These are phyloP conservation scores for Adelges cooleyi DNA, from an alignment of 1,140 invertebrate genomes.

Conservation along the genomic window DNA sequence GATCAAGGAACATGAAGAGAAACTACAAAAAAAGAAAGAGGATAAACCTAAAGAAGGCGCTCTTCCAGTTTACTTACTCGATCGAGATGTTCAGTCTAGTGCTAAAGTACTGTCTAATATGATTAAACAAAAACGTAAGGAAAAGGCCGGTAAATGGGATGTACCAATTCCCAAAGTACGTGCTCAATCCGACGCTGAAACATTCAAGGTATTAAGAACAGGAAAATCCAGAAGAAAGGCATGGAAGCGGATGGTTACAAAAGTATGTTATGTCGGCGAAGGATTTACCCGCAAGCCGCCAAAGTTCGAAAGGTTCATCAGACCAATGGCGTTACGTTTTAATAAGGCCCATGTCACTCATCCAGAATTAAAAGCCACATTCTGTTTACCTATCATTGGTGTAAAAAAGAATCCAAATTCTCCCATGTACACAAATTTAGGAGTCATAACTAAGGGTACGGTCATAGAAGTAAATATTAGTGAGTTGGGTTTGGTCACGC, in stretches of 20 bases:
- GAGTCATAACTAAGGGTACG: slow-evolving; percentile 98
- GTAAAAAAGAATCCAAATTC: slow-evolving; percentile 99
- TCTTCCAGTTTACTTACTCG: slow-evolving; percentile 88
- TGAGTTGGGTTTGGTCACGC: slow-evolving; percentile 96
- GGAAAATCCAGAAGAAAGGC: slow-evolving; percentile 93
- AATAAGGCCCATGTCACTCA: slow-evolving; percentile 98
- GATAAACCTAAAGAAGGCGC: slow-evolving; percentile 73
- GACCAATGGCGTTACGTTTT: slow-evolving; percentile 93
- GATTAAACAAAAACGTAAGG: slow-evolving; percentile 99
- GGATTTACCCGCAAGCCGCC: slow-evolving; percentile 98
- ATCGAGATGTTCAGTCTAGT: slow-evolving; percentile 85
- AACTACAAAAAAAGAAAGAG: slow-evolving; percentile 60
- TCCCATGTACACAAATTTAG: slow-evolving; percentile 89
- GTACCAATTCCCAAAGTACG: slow-evolving; percentile 97
- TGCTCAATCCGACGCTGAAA: slow-evolving; percentile 94
- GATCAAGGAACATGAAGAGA: slow-evolving; percentile 84
- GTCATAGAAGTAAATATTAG: slow-evolving; percentile 97
- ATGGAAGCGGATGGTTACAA: slow-evolving; percentile 99
- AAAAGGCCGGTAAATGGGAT: slow-evolving; percentile 99
- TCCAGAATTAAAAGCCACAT: slow-evolving; percentile 98
- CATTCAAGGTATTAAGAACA: slow-evolving; percentile 79
- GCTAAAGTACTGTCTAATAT: slow-evolving; percentile 97
- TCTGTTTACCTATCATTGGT: slow-evolving; percentile 93
- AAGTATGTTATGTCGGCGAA: slow-evolving; percentile 96
- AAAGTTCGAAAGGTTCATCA: slow-evolving; percentile 97